Evolutionary conservation across 2,113 vertebrate genomes (phyloP), one percentile per base, ranked within the genome.

Genomic region (Etheostoma spectabile): DNA sequence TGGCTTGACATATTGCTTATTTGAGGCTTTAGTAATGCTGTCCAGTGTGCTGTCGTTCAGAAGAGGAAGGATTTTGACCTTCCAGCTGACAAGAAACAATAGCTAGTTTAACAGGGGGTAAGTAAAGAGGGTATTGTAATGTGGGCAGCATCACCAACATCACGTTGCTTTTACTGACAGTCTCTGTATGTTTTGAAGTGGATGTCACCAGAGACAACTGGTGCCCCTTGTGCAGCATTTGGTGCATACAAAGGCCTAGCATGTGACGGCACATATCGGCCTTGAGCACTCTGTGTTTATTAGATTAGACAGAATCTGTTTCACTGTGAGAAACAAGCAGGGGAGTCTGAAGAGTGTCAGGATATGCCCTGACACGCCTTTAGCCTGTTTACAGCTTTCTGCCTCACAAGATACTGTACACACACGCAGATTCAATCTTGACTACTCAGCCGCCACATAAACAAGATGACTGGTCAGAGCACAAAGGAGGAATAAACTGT

Each of bases 361-460:
- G 51, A 83, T 86, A 62, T 88, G 84, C 75, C 82, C 61, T 1
- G 14, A 84, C 83, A 89, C 45, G 79, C 35, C 85, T 88, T 22
- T 1, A 6, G 69, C 69, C 76, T 91, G 85, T 93, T 93, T 91
- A 92, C 88, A 57, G 84, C 79, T 75, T 86, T 87, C 66, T 63
- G 76, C 71, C 59, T 90, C 89, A 86, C 82, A 82, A 88, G 91
- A 90, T 60, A 30, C 30, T 30, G 30, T 30, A 59, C 65, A 68
- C 80, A 69, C 1, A 14, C 62, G 48, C 71, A 82, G 59, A 86
- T 89, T 88, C 55, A 82, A 82, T 88, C 82, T 77, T 5, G 70
- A 85, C 61, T 74, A 60, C 55, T 85, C 48, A 80, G 51, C 21
- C 38, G 16, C 46, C 77, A 77, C 38, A 74, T 74, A 80, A 90